Percentiles rank a stretch among this genome's conserved stretches.
phyloP scores from a whole-genome alignment of 2,113 vertebrate species.

The Dasypus novemcinctus region DNA sequence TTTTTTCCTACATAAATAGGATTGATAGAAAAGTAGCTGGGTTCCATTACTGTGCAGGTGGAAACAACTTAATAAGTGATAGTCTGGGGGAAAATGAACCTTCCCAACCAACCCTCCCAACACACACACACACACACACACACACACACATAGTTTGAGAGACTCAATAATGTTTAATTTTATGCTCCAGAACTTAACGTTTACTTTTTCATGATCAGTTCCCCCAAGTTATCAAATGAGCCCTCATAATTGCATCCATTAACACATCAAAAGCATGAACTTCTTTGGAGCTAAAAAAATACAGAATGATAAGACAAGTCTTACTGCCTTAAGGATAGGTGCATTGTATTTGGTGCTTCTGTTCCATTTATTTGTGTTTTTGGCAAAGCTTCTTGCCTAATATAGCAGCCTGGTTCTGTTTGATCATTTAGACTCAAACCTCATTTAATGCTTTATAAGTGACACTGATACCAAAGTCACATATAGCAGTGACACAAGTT shows the following conservation, averaged over 20 bases:
- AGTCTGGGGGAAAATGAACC: neutral
- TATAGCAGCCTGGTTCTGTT: neutral
- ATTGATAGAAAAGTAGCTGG: neutral
- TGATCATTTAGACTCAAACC: neutral
- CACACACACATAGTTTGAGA: neutral
- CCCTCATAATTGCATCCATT: neutral
- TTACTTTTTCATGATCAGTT: neutral
- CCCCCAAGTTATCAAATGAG: neutral
- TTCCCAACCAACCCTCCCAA: neutral
- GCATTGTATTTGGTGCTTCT: neutral
- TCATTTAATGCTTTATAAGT: conserved; percentile 48
- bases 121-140: neutral
- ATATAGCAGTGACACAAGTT: neutral
- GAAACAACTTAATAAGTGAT: neutral
- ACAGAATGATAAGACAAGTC: neutral
- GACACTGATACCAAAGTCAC: conserved; percentile 34
- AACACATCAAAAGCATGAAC: neutral
- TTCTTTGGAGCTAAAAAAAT: accelerated
- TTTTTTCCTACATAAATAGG: neutral
- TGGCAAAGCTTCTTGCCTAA: neutral
- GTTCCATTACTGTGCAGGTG: neutral
- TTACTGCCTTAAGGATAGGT: conserved; percentile 19
- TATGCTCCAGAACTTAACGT: neutral
- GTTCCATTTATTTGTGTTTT: neutral
- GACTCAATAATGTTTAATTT: neutral